Conservation (phyloP, 2,888 invertebrate species). For the Villa cingulata region DNA sequence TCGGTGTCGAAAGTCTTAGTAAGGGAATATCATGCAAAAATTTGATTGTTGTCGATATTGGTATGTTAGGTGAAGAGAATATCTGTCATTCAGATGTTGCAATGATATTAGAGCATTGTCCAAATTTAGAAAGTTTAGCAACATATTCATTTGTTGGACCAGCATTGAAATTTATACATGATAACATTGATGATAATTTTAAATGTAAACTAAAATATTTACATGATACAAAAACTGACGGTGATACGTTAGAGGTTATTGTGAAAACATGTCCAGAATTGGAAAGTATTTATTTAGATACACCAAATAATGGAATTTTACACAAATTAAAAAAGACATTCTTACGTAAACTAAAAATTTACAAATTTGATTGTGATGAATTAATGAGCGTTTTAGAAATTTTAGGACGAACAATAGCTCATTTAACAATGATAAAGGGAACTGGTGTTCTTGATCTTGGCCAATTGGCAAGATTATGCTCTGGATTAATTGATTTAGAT, state of each 20-base stretch:
- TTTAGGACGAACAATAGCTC: conserved; percentile 41
- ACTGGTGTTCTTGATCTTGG: conserved; percentile 45
- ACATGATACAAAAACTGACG: conserved; percentile 50
- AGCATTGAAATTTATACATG: conserved; percentile 43
- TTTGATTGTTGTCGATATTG: conserved; percentile 50
- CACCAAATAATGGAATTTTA: conserved; percentile 44
- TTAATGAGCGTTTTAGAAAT: conserved; percentile 43
- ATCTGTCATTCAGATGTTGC: conserved; percentile 53
- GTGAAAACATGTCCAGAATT: conserved; percentile 46
- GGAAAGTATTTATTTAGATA: conserved; percentile 51
- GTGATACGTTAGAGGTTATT: conserved; percentile 45
- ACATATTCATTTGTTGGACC: conserved; percentile 56
- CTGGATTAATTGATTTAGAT: conserved; percentile 47
- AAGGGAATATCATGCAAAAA: conserved; percentile 41
- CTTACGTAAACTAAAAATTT: conserved; percentile 46
- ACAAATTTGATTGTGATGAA: conserved; percentile 48
- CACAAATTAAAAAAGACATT: conserved; percentile 34
- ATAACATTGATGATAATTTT: conserved; percentile 41
- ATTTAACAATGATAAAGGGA: conserved; percentile 45
- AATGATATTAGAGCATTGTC: conserved; percentile 46
- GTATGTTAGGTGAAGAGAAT: conserved; percentile 54
- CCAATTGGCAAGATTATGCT: conserved; percentile 44
- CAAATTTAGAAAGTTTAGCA: conserved; percentile 49
- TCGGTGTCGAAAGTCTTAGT: conserved; percentile 46
- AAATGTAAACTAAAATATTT: conserved; percentile 52